These are phyloP conservation scores for Hylaeus volcanicus DNA, from an alignment of 1,140 invertebrate species.

Conservation along the genomic window DNA sequence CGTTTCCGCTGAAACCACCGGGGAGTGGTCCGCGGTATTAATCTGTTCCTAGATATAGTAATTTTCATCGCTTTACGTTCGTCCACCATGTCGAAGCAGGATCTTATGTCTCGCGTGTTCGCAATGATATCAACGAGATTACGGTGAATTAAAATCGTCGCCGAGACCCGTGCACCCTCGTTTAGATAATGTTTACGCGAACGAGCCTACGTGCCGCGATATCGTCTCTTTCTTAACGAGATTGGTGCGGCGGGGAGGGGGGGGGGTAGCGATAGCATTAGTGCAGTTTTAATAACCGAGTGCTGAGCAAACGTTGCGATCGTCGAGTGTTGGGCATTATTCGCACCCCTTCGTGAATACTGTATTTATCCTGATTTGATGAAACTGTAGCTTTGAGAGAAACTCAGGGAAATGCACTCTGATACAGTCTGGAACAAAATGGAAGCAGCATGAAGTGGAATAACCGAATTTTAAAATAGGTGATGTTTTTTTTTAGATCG, in stretches of 20 bases:
- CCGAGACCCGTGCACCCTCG: background rate
- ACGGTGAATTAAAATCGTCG: slow-evolving; percentile 19
- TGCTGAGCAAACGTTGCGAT: too few relatives aligned
- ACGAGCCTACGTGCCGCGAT: slow-evolving; percentile 16
- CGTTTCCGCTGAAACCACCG: background rate
- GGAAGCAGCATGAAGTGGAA: too few relatives aligned
- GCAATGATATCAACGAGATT: background rate
- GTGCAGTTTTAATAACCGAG: slow-evolving; percentile 9
- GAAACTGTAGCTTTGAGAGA: too few relatives aligned
- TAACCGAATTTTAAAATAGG: too few relatives aligned
- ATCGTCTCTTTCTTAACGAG: background rate
- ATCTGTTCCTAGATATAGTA: background rate
- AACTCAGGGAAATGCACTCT: too few relatives aligned
- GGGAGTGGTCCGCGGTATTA: background rate
- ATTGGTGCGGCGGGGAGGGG: too few relatives aligned
- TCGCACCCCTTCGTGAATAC: too few relatives aligned
- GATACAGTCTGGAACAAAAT: too few relatives aligned
- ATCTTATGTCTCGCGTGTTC: background rate
- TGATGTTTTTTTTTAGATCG: too few relatives aligned
- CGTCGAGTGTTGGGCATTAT: too few relatives aligned
- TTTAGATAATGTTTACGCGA: slow-evolving; percentile 20
- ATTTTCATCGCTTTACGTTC: background rate
- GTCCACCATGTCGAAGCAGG: background rate
- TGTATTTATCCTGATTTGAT: too few relatives aligned
- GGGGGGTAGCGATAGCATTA: background rate